Conservation (phyloP, 1,140 invertebrate genomes). For the Sesamia nonagrioides region DNA sequence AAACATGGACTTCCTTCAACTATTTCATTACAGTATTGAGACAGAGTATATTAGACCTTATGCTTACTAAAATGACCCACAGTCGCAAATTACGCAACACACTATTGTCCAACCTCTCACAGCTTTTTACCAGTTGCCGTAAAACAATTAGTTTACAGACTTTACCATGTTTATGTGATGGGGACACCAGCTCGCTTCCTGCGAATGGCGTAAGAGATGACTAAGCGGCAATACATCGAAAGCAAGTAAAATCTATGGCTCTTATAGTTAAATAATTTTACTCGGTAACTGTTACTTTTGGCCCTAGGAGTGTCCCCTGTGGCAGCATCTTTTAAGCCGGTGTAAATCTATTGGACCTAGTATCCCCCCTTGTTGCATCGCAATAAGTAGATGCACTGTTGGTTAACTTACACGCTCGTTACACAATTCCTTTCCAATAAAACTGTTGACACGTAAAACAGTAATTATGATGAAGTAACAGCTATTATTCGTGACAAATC, state of each 20-base stretch:
- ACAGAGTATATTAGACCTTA: background rate
- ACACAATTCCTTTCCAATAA: conserved; percentile 2
- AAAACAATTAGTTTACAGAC: conserved; percentile 24
- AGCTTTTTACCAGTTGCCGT: conserved; percentile 31
- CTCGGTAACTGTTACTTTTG: background rate
- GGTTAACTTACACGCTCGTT: background rate
- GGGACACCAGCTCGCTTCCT: conserved; percentile 1
- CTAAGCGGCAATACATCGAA: background rate
- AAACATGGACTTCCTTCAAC: background rate
- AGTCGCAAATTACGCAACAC: conserved; percentile 1
- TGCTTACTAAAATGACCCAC: conserved; percentile 11
- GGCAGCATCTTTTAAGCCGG: background rate
- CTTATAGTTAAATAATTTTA: background rate
- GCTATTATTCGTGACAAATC: conserved; percentile 33
- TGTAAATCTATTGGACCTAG: background rate
- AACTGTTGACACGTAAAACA: conserved; percentile 23
- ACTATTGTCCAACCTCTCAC: conserved; percentile 5
- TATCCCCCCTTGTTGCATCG: background rate
- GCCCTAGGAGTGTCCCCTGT: background rate
- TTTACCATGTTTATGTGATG: conserved; percentile 16
- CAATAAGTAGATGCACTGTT: too few species aligned
- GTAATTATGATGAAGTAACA: conserved; percentile 38
- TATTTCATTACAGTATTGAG: background rate
- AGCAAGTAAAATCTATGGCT: background rate
- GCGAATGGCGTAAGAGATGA: conserved; percentile 3